Percentiles rank a stretch among this genome's conserved stretches.
Conservation (phyloP, 2,888 invertebrate genomes). For the Drosophila paucipuncta region DNA sequence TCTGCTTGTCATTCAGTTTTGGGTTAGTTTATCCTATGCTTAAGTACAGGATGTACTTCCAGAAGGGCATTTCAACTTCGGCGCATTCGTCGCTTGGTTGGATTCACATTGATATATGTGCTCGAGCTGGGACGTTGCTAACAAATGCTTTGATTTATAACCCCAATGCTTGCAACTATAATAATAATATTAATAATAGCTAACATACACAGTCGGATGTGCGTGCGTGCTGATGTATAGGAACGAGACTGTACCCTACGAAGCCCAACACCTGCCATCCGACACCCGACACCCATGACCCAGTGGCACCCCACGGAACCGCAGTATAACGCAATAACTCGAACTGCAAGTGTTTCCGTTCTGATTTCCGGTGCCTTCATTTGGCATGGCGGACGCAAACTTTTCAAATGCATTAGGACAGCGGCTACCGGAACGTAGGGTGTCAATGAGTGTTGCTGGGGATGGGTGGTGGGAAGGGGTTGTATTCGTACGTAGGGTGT, state of each 20-base stretch:
- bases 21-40: not conserved
- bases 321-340: conserved; percentile 68
- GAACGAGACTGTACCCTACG: conserved; percentile 3
- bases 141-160: conserved; percentile 71
- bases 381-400: conserved; percentile 61
- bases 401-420: conserved; percentile 75
- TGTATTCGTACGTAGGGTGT: conserved; percentile 2
- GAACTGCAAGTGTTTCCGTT: conserved; percentile 76
- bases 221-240: conserved; percentile 28
- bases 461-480: not conserved
- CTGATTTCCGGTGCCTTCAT: conserved; percentile 71
- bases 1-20: not conserved
- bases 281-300: conserved; percentile 19
- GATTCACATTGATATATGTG: conserved; percentile 27
- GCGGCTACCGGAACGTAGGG: conserved; percentile 27
- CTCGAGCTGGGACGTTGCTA: conserved; percentile 13
- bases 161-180: conserved; percentile 49
- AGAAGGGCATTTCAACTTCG: not conserved
- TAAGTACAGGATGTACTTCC: not conserved
- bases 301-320: conserved; percentile 48
- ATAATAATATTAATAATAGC: conserved; percentile 53
- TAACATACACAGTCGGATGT: conserved; percentile 43
- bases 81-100: not conserved
- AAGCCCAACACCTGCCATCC: not conserved
- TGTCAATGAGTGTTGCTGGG: not conserved